phyloP scores from a whole-genome alignment of 2,113 vertebrate species.

The Eupsittula cactorum region DNA sequence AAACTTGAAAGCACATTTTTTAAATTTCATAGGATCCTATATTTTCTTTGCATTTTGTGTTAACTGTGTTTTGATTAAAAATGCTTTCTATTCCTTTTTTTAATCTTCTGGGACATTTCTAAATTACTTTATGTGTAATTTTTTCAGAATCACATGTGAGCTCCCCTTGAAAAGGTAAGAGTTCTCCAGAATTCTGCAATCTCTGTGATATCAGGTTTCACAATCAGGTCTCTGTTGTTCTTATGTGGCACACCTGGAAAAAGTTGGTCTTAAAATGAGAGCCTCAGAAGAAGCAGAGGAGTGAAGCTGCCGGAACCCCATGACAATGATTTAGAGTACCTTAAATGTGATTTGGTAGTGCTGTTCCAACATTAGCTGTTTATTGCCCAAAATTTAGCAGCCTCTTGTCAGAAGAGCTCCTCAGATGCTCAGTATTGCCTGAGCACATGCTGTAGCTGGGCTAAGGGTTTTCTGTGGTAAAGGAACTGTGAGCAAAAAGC shows the following conservation, averaged over 20 bases:
- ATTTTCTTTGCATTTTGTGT: not conserved
- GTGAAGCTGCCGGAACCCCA: not conserved
- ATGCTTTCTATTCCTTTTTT: not conserved
- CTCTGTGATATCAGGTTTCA: not conserved
- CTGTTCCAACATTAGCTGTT: not conserved
- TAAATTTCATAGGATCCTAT: not conserved
- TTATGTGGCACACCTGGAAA: not conserved
- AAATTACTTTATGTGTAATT: not conserved
- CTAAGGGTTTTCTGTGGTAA: not conserved
- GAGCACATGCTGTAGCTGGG: not conserved
- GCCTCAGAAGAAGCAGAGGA: not conserved
- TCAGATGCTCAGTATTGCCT: not conserved
- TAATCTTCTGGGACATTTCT: not conserved
- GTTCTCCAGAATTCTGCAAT: not conserved
- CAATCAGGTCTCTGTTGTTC: not conserved
- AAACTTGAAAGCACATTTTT: not conserved
- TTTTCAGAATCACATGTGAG: not conserved
- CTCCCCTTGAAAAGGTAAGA: not conserved
- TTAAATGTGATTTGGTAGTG: not conserved
- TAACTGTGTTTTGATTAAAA: not conserved
- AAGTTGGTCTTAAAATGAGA: not conserved
- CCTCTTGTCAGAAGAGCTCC: not conserved
- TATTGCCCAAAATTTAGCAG: not conserved
- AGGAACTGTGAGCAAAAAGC: not conserved
- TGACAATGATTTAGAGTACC: not conserved